Evolutionary conservation across 1,140 invertebrate species (phyloP), one percentile per base, ranked within the genome.

Genomic region (Calliphora vicina): DNA sequence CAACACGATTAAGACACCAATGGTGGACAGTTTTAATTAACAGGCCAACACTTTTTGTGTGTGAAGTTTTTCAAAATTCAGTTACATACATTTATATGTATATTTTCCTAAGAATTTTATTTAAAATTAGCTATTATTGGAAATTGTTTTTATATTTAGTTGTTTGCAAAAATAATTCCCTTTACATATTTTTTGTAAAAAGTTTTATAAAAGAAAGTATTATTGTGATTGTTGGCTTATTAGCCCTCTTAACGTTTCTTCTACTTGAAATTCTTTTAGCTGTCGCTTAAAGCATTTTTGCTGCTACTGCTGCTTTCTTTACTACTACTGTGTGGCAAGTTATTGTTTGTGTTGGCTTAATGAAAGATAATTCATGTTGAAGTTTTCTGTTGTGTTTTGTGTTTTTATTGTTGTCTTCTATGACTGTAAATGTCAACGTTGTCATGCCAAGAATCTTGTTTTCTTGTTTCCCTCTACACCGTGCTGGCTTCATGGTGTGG

Each of bases 341-440:
- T 57, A 25, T 23, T 67, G 61, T 67, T 67, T 20, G 9, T 67
- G n/a, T 67, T 67, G 20, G 17, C 12, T 67, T 23, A 67, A 67
- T 67, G 20, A 67, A 67, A 67, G n/a, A 67, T 67, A 67, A 67
- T 67, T 25, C 61, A 67, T 67, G 61, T 67, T 67, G 61, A 67
- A 67, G 61, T 67, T 67, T 67, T n/a, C n/a, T 57, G 23, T 67
- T 67, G 50, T n/a, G 0, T 17, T 57, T 57, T 17, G 15, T 57
- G 50, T 57, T 57, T 17, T n/a, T 57, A n/a, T 67, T 67, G n/a
- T 67, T 23, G 61, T 67, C 9, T 67, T 67, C 61, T 67, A 67
- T 67, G 61, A 67, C 61, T 67, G 61, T 67, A 67, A 67, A 67
- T 67, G 61, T 67, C 61, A 67, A 67, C 61, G 23, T 67, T 67